Base-by-base conservation (phyloP, 2,797 vertebrate genomes). In the Decapterus maruadsi region DNA sequence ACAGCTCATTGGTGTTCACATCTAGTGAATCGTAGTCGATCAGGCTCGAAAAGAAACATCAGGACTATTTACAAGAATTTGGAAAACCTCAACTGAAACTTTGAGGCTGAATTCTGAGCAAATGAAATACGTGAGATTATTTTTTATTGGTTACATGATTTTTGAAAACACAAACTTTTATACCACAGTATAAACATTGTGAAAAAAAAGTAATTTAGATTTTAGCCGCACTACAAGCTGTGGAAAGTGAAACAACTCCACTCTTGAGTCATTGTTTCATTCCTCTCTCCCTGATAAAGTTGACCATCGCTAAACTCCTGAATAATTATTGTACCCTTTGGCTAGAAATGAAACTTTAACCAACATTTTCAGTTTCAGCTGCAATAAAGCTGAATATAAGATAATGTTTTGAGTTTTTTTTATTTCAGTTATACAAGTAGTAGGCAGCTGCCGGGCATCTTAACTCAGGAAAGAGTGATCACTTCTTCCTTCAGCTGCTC, bases 391-490 rank as follows among this genome's bases (percentile, higher is more conserved):
- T 70, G 38, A 81, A 79, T 62, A 38, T 55, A 53, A 61, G 29
- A 74, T 43, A 31, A 55, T 26, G 42, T 72, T 68, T 26, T 26
- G 26, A 26, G 26, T 59, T 77, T 59, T 68, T 72, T 46, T 72
- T 42, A 56, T 26, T 26, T 26, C 76, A 82, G 63, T 72, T 4
- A 6, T 26, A n/a, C n/a, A n/a, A n/a, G n/a, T 7, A 11, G 43
- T 61, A 68, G 71, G 77, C 73, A 70, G 79, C 77, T 83, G 79
- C 72, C 17, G 74, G 70, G 68, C 53, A 68, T 80, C 71, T 85
- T 59, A 70, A 79, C 72, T 81, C 60, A 36, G 45, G 34, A 34
- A 83, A 72, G 83, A 84, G 45, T 38, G 66, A 89, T 86, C 68
- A 31, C 71, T 43, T 22, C 71, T 77, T 73, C 64, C 68, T 59